Conservation (phyloP, 2,797 vertebrate genomes). For the Anolis apletophallus region DNA sequence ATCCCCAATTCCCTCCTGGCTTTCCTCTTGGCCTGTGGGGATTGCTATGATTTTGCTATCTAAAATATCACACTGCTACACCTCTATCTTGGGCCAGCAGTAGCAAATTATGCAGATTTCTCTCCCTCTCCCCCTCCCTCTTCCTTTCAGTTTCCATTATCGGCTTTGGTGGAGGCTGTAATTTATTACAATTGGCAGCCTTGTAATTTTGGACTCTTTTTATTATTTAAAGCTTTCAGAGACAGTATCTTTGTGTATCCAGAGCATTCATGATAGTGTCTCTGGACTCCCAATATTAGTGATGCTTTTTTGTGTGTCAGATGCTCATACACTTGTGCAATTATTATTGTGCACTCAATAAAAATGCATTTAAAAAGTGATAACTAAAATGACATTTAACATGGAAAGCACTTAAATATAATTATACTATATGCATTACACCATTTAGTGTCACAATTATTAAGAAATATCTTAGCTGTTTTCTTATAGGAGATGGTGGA, state of each 20-base stretch:
- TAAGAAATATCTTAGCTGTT: constrained; percentile 62
- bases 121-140: constrained; percentile 57
- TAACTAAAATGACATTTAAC: constrained; percentile 88
- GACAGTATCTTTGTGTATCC: constrained; percentile 67
- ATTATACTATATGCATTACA: constrained; percentile 85
- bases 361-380: constrained; percentile 82
- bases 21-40: not conserved
- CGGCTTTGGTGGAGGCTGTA: constrained; percentile 76
- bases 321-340: constrained; percentile 73
- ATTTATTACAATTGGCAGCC: constrained; percentile 79
- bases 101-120: constrained; percentile 77
- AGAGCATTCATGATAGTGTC: constrained; percentile 70
- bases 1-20: not conserved
- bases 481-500: constrained; percentile 39
- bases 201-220: constrained; percentile 77
- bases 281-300: constrained; percentile 64
- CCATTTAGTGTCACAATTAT: constrained; percentile 75
- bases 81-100: constrained; percentile 75
- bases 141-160: constrained; percentile 76
- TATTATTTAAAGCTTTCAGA: constrained; percentile 70
- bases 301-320: constrained; percentile 68
- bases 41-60: constrained; percentile 38
- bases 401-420: constrained; percentile 83
- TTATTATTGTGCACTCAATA: constrained; percentile 80
- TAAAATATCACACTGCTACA: constrained; percentile 58